Evolutionary conservation across 1,140 invertebrate genomes (phyloP), one percentile per base, ranked within the genome.

Genomic region (Hesperophylax magnus): DNA sequence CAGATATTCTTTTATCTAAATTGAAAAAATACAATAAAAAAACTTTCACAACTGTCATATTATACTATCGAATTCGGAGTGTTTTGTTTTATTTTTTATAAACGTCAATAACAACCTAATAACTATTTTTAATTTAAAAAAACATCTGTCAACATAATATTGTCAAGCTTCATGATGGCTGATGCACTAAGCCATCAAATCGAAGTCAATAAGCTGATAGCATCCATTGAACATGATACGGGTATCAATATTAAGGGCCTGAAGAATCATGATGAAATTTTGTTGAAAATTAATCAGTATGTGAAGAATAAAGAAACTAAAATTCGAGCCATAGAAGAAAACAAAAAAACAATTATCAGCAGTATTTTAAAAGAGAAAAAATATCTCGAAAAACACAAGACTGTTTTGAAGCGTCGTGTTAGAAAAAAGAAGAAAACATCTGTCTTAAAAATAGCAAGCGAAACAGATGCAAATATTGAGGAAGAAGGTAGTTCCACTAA

Each of bases 271-370:
- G n/a, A 14, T 4, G 75, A 77, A 18, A 77, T 77, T 39, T 22
- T 61, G 34, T 7, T 18, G 1, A 77, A 77, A 77, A 77, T 77
- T n/a, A 52, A 61, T 22, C 17, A 61, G 6, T 47, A 63, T 22
- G 60, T 77, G 2, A 34, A 63, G 15, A 24, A 77, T 63, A 77
- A 60, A 61, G 34, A 61, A 20, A 8, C 27, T 3, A 61, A 77
- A 63, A 61, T 47, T 2, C 34, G 61, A 39, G 0, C 27, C 15
- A 77, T 61, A 9, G 24, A 77, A 47, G 56, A 61, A 47, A 77
- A 77, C 3, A 63, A 77, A 47, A 77, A 58, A 61, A 63, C 6
- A 14, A 77, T 77, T 15, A 47, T 77, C 15, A 77, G 54, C 17
- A 61, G 61, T 9, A 63, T 77, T 1, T 47, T 77, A 61, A 61